These are phyloP conservation scores for Periophthalmus magnuspinnatus DNA, from an alignment of 2,797 vertebrate species.

Conservation along the genomic window DNA sequence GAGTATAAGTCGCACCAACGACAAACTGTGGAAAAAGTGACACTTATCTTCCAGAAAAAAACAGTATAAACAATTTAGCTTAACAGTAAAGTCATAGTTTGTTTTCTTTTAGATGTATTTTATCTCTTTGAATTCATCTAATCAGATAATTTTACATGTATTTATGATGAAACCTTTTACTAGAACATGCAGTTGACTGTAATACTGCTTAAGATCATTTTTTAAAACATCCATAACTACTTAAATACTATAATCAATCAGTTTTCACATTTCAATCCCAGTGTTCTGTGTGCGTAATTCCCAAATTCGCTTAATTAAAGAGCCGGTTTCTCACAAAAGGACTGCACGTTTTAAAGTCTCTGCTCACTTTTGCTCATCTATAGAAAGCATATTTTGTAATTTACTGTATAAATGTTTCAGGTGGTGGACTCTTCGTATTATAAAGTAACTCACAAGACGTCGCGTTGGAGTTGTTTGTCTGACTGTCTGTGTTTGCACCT, in stretches of 20 bases:
- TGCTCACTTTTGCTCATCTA: background rate
- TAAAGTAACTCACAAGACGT: background rate
- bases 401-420: background rate
- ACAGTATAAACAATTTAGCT: too few relatives aligned
- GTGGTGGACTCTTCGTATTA: background rate
- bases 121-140: background rate
- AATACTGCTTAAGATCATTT: background rate
- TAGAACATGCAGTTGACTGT: background rate
- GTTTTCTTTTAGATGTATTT: background rate
- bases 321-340: background rate
- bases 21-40: too few relatives aligned
- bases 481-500: conserved; percentile 11
- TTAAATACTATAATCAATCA: too few relatives aligned
- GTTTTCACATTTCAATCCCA: background rate
- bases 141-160: background rate
- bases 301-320: background rate
- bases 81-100: background rate
- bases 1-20: too few relatives aligned
- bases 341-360: background rate
- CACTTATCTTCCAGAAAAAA: too few relatives aligned
- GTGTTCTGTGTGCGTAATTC: background rate
- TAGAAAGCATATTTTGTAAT: background rate
- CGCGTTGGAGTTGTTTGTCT: conserved; percentile 14
- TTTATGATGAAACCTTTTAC: background rate
- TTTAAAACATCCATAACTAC: too few relatives aligned